Evolutionary conservation across 2,888 invertebrate genomes (phyloP).

Genomic region (Andrena minutula): DNA sequence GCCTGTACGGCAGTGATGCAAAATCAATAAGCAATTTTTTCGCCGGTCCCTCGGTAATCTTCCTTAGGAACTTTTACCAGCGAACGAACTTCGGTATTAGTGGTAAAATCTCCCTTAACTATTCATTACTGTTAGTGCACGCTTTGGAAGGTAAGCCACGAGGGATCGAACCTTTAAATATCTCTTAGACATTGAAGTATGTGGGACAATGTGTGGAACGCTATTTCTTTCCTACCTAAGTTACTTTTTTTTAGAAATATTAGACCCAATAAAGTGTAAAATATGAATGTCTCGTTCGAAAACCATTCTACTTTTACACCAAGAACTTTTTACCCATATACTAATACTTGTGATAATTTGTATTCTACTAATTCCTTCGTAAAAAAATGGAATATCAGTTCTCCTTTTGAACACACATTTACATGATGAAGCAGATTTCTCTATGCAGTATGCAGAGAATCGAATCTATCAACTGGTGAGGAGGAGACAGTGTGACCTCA

Average conservation of each 20-base stretch:
- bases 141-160: background rate
- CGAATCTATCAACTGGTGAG: background rate
- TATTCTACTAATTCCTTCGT: too few relatives aligned
- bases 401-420: too few relatives aligned
- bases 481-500: background rate
- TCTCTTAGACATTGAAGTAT: background rate
- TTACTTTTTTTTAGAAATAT: background rate
- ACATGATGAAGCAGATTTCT: background rate
- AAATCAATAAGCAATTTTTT: conserved; percentile 19
- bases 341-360: too few relatives aligned
- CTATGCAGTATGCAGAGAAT: background rate
- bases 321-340: too few relatives aligned
- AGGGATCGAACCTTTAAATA: background rate
- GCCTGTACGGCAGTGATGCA: background rate
- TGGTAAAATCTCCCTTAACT: background rate
- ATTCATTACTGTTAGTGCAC: conserved; percentile 1
- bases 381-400: too few relatives aligned
- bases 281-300: too few relatives aligned
- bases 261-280: too few relatives aligned
- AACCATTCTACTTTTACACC: too few relatives aligned
- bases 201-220: background rate
- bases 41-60: background rate
- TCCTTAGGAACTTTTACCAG: background rate
- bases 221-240: background rate
- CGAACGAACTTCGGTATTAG: background rate